Evolutionary conservation across 2,797 vertebrate genomes (phyloP), one percentile per base, ranked within the genome.

Genomic region (Falco rusticolus): DNA sequence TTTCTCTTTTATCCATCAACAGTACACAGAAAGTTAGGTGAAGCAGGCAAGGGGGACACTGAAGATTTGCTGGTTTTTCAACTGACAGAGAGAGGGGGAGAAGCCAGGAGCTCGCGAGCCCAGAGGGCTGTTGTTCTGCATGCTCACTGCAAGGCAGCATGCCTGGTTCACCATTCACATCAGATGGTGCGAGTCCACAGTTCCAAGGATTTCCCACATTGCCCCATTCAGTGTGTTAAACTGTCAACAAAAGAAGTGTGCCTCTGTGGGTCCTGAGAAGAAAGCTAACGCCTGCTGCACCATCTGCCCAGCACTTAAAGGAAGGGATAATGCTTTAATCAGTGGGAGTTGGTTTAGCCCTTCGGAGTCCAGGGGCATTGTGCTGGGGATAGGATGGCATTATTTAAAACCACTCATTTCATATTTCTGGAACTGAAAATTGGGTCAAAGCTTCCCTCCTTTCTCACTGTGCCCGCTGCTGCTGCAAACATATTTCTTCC

Each of bases 251-350:
- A 94, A 92, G 97, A 80, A 87, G 93, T 31, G 96, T 96, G 97
- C 95, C 95, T 90, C 91, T 7, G 87, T 20, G 31, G 95, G 89
- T 84, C 90, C 92, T 4, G 11, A 51, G 76, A 43, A 60, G 75
- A 94, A 91, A 87, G 87, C 79, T 28, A 63, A 48, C 59, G 96
- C 96, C 94, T 28, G 95, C 90, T 89, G 87, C 90, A 96, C 98
- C 98, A 98, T 98, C 98, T 98, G 98, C 97, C 96, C 96, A 9
- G 77, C 93, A 56, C 97, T 56, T 33, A 22, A 56, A 89, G 91
- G 84, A 90, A 84, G 82, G 93, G 81, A 71, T 81, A 89, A 93
- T 43, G 61, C 89, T 96, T 97, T 96, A 93, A 97, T 94, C 96
- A 66, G 43, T 74, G 71, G 19, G 91, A 76, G 89, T 7, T 68